Conservation (phyloP, 2,888 invertebrate genomes). For the Eilema depressum region DNA sequence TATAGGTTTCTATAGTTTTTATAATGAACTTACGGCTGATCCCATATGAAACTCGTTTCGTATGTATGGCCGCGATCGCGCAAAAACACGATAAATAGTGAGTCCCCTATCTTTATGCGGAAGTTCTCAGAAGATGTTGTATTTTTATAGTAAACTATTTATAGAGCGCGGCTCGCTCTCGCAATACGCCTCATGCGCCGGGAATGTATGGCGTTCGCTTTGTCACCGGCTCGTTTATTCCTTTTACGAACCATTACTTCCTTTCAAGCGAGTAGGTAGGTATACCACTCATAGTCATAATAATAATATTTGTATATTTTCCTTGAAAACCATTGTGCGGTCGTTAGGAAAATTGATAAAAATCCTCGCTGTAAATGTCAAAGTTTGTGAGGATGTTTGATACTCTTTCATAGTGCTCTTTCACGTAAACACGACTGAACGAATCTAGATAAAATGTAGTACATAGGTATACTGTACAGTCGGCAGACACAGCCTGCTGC, state of each 20-base stretch:
- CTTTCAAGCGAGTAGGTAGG: background rate
- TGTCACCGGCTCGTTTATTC: conserved; percentile 45
- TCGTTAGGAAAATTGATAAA: too few relatives aligned
- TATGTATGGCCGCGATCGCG: conserved; percentile 22
- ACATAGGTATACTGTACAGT: too few relatives aligned
- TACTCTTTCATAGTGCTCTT: too few relatives aligned
- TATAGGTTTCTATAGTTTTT: too few relatives aligned
- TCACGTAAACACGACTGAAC: too few relatives aligned
- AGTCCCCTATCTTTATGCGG: conserved; percentile 52
- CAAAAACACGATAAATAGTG: conserved; percentile 45
- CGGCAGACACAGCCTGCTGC: too few relatives aligned
- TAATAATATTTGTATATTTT: too few relatives aligned
- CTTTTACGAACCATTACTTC: conserved; percentile 30
- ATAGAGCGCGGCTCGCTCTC: conserved; percentile 42
- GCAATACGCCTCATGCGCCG: conserved; percentile 34
- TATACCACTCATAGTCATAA: background rate
- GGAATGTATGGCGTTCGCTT: conserved; percentile 37
- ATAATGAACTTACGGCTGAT: background rate
- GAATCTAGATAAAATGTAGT: too few relatives aligned
- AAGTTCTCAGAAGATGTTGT: conserved; percentile 52
- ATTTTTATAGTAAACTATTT: conserved; percentile 59
- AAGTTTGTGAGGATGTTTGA: too few relatives aligned
- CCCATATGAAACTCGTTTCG: conserved; percentile 31
- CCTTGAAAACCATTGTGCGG: too few relatives aligned
- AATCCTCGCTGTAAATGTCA: too few relatives aligned